phyloP scores from a whole-genome alignment of 2,888 invertebrate genomes.

The Agonopterix arenella region DNA sequence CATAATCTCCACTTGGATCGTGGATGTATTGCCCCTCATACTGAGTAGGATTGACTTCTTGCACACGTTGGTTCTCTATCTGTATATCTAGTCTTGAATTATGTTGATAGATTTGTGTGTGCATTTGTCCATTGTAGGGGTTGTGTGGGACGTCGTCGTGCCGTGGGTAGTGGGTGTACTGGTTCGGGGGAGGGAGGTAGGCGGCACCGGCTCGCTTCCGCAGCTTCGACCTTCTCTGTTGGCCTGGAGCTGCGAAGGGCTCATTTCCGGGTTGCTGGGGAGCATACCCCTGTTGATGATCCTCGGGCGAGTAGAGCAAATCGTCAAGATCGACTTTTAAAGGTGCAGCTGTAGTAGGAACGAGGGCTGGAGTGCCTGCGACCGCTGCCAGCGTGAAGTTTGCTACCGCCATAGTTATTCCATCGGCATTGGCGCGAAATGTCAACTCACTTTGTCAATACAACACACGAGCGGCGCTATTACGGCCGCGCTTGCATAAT shows the following conservation, averaged over 20 bases:
- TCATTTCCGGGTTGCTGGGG: constrained; percentile 39
- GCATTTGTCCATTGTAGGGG: constrained; percentile 50
- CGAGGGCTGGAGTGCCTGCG: constrained; percentile 49
- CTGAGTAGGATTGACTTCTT: constrained; percentile 43
- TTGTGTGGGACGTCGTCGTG: constrained; percentile 53
- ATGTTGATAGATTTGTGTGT: constrained; percentile 61
- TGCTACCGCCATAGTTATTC: constrained; percentile 63
- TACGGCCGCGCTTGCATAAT: constrained; percentile 54
- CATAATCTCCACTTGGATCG: constrained; percentile 66
- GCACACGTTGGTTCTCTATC: constrained; percentile 59
- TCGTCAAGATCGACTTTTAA: constrained; percentile 54
- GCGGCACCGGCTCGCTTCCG: constrained; percentile 66
- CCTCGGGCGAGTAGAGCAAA: constrained; percentile 55
- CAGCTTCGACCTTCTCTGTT: constrained; percentile 49
- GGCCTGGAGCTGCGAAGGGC: constrained; percentile 42
- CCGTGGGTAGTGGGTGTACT: constrained; percentile 56
- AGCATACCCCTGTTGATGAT: constrained; percentile 39
- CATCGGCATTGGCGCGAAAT: constrained; percentile 52
- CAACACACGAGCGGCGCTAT: constrained; percentile 24
- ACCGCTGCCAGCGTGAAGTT: constrained; percentile 60
- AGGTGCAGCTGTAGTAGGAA: constrained; percentile 45
- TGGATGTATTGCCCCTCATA: constrained; percentile 65
- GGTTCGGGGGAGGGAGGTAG: constrained; percentile 63
- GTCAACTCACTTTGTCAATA: constrained; percentile 50
- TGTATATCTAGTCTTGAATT: constrained; percentile 57